phyloP scores from a whole-genome alignment of 2,888 invertebrate species.

The Empis stercorea region DNA sequence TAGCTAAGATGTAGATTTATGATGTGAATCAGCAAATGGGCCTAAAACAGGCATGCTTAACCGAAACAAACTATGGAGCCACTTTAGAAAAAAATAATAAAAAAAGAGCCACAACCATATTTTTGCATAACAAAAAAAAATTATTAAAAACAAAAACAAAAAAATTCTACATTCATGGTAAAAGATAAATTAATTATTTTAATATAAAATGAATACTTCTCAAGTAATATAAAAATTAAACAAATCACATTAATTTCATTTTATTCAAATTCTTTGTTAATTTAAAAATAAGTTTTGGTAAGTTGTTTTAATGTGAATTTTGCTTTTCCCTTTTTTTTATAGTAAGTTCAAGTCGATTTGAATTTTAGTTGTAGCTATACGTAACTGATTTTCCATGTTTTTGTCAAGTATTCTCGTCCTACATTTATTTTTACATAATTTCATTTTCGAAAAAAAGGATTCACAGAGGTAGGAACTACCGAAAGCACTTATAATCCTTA shows the following conservation, averaged over 20 bases:
- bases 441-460: slow-evolving; percentile 1
- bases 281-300: no score
- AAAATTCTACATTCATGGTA: background rate
- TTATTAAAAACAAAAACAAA: background rate
- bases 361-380: background rate
- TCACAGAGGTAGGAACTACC: slow-evolving; percentile 2
- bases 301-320: background rate
- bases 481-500: background rate
- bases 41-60: background rate
- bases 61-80: background rate
- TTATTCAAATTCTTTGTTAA: no score
- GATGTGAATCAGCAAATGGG: no score
- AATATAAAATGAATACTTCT: no score
- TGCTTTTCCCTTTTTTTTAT: background rate
- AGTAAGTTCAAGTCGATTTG: background rate
- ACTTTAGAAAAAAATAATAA: background rate
- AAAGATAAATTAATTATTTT: no score
- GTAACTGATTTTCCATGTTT: background rate
- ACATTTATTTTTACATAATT: background rate
- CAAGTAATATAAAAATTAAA: background rate
- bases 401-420: background rate
- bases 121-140: background rate
- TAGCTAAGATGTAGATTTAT: no score
- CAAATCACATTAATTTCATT: background rate
- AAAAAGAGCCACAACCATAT: background rate